Conservation (phyloP, 2,797 vertebrate genomes). For the Chaunax sp. region DNA sequence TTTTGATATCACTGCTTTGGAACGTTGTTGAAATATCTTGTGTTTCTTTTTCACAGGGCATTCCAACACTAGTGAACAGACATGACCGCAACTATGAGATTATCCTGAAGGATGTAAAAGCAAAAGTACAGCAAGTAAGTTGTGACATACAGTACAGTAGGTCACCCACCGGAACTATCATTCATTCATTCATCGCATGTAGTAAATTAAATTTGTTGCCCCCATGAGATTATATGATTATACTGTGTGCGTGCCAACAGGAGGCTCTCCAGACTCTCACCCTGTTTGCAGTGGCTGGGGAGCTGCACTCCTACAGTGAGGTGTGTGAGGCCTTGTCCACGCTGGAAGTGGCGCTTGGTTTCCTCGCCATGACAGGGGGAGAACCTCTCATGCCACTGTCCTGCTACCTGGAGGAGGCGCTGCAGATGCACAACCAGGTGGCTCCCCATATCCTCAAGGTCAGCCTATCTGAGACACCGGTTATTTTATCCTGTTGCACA, state of each 20-base stretch:
- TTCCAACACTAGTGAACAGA: constrained; percentile 91
- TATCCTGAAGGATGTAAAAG: constrained; percentile 87
- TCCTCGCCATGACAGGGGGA: constrained; percentile 91
- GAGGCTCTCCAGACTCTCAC: constrained; percentile 82
- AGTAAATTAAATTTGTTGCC: background rate
- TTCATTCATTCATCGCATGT: background rate
- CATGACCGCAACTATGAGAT: constrained; percentile 92
- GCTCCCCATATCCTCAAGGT: constrained; percentile 88
- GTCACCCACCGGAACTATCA: background rate
- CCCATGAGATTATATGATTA: background rate
- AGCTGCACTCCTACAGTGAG: constrained; percentile 92
- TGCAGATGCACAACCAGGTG: constrained; percentile 91
- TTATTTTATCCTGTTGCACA: constrained; percentile 23
- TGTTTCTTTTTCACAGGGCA: constrained; percentile 81
- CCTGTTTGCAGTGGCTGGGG: constrained; percentile 81
- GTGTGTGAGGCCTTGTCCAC: constrained; percentile 91
- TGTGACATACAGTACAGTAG: background rate
- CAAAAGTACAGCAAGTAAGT: constrained; percentile 89
- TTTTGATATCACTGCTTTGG: too few relatives aligned
- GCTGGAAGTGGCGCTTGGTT: constrained; percentile 89
- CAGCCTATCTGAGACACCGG: constrained; percentile 18
- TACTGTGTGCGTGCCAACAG: constrained; percentile 70
- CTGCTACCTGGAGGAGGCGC: constrained; percentile 84
- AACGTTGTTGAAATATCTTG: too few relatives aligned
- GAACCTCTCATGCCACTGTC: constrained; percentile 84